These are phyloP conservation scores for Nineta flava DNA, from an alignment of 2,888 invertebrate species.

Conservation along the genomic window DNA sequence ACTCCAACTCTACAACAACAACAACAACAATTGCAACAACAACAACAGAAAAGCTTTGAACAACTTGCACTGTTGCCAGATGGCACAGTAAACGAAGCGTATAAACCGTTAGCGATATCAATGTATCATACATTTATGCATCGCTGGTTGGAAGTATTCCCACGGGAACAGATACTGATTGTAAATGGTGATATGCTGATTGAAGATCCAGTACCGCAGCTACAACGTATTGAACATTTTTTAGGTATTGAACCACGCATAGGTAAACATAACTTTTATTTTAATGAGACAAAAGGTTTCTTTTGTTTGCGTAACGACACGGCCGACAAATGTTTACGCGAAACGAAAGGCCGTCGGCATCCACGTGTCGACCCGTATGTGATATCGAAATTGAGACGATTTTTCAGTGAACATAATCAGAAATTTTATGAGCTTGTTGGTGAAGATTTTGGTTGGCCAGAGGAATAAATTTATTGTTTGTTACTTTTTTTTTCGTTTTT, in stretches of 20 bases:
- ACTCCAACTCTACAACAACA: neutral
- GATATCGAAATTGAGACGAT: conserved; percentile 62
- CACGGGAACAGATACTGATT: conserved; percentile 78
- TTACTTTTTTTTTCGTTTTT: no score
- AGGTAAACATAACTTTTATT: conserved; percentile 81
- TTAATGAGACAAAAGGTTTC: conserved; percentile 93
- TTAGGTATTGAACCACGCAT: conserved; percentile 56
- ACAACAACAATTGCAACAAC: conserved; percentile 15
- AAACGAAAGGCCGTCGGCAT: conserved; percentile 71
- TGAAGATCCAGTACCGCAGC: conserved; percentile 75
- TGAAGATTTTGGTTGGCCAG: conserved; percentile 86
- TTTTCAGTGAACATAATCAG: conserved; percentile 83
- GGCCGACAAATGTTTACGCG: conserved; percentile 66
- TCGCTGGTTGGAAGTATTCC: conserved; percentile 84
- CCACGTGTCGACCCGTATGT: conserved; percentile 69
- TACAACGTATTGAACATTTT: conserved; percentile 76
- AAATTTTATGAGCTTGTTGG: conserved; percentile 86
- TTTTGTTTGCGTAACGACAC: conserved; percentile 80
- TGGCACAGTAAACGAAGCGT: conserved; percentile 69
- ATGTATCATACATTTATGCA: conserved; percentile 84
- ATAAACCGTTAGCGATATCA: conserved; percentile 72
- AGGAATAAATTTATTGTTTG: conserved; percentile 43
- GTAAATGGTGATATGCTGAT: conserved; percentile 89
- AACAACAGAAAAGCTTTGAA: conserved; percentile 48
- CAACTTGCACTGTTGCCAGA: conserved; percentile 65